These are phyloP conservation scores for Drosophila incognita DNA, from an alignment of 2,888 invertebrate species.

Conservation along the genomic window DNA sequence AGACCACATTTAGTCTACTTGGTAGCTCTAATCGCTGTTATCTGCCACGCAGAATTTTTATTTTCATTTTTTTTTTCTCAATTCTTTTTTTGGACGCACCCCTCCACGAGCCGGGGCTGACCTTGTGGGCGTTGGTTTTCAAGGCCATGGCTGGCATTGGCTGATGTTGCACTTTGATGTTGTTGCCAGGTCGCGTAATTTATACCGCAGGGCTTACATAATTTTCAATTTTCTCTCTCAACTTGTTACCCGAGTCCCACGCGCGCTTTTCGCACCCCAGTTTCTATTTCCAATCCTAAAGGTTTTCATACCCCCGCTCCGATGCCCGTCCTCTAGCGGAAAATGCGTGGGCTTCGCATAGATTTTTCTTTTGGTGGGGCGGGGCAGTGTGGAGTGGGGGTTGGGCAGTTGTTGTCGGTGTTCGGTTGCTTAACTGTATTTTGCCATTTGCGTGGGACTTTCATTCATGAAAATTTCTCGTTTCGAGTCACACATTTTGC, in stretches of 20 bases:
- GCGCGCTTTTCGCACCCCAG: slow-evolving; percentile 20
- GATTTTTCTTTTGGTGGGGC: slow-evolving; percentile 16
- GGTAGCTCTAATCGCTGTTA: slow-evolving; percentile 18
- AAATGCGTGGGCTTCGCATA: slow-evolving; percentile 50
- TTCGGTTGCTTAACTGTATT: slow-evolving; percentile 36
- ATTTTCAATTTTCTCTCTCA: slow-evolving; percentile 60
- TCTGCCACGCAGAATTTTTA: neutral
- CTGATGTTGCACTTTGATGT: slow-evolving; percentile 57
- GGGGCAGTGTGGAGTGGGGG: neutral
- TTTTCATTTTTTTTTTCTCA: neutral
- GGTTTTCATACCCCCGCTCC: slow-evolving; percentile 3
- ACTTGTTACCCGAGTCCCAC: slow-evolving; percentile 46
- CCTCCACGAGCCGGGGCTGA: slow-evolving; percentile 20
- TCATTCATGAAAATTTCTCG: slow-evolving; percentile 83
- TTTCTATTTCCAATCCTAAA: slow-evolving; percentile 46
- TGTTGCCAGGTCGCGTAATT: slow-evolving; percentile 62
- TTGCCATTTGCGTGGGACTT: slow-evolving; percentile 80
- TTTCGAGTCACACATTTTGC: slow-evolving; percentile 61
- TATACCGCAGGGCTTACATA: slow-evolving; percentile 59
- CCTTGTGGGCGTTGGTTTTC: slow-evolving; percentile 51
- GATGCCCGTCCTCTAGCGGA: neutral
- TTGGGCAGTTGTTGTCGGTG: neutral
- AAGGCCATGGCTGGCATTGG: slow-evolving; percentile 27
- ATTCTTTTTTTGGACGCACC: slow-evolving; percentile 43
- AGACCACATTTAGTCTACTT: neutral